Base-by-base conservation (phyloP, 1,140 invertebrate species). In the Pantala flavescens region DNA sequence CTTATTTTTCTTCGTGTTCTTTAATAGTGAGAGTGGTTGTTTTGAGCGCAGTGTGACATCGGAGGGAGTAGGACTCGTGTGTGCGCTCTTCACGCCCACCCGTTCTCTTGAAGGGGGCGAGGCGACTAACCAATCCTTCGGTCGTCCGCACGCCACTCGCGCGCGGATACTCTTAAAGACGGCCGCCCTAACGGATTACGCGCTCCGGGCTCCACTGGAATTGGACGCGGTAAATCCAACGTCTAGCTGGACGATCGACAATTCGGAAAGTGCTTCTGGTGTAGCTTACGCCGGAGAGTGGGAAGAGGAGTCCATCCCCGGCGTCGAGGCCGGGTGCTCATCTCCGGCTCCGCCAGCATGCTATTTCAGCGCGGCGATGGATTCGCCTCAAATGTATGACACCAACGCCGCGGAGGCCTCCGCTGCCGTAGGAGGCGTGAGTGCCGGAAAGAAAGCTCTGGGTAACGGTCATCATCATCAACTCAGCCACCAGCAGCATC, bases 331-430 rank as follows among this genome's bases (percentile, higher is more conserved):
- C 49, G 49, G 49, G 49, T 63, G 49, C 12, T 21, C 49, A 63
- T 63, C 49, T 63, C 49, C 49, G 14, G 49, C 16, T 14, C 49
- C 49, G 49, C 49, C 49, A 63, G 49, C 49, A 63, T 63, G 49
- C 49, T 63, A 63, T 63, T 63, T 63, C 49, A 21, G 49, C 49
- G 49, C 49, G 16, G 49, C 49, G 49, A 63, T 63, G 49, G 49
- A 63, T 63, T 63, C 49, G n/a, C 49, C 49, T 63, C 49, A 63
- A 63, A 63, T 63, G 49, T 63, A 63, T 63, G 49, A 63, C 49
- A 63, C 49, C 49, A 63, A 63, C 49, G 49, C 49, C 49, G 49
- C 49, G 3, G 49, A 63, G 49, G 49, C 49, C 16, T 63, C 49
- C 49, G 49, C 49, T 63, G 49, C 49, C 49, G 49, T 63, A 12